A percentile compares a stretch with the other conserved stretches of the same genome.
Evolutionary conservation across 2,797 vertebrate genomes (phyloP).

Genomic region (Astyanax mexicanus): DNA sequence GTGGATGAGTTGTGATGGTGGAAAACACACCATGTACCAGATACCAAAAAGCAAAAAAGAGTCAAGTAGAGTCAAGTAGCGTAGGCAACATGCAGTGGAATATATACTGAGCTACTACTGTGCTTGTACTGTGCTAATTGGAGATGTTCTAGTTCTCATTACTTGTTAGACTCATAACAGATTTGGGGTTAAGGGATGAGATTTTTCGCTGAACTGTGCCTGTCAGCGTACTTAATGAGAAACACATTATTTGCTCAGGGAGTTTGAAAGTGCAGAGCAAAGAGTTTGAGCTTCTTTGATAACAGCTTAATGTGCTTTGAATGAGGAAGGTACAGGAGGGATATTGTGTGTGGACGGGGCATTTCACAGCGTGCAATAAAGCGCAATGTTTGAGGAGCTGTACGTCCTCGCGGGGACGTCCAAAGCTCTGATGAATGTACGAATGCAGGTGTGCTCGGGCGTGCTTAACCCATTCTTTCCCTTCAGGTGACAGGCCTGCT

Average conservation of each 20-base stretch:
- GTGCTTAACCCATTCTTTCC: conserved; percentile 44
- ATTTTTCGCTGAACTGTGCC: not conserved
- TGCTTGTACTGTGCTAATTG: not conserved
- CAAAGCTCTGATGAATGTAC: conserved; percentile 24
- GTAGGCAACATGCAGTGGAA: too few species aligned
- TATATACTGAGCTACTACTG: too few species aligned
- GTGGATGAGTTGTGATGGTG: too few species aligned
- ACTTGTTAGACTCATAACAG: too few species aligned
- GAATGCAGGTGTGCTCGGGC: conserved; percentile 58
- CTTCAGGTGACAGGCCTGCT: conserved; percentile 56
- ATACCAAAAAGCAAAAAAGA: too few species aligned
- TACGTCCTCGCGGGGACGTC: not conserved
- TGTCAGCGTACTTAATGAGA: not conserved
- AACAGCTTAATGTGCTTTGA: conserved; percentile 5
- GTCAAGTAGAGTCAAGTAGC: too few species aligned
- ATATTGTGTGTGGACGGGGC: not conserved
- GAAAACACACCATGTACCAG: too few species aligned
- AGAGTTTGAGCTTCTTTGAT: not conserved
- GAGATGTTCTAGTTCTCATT: not conserved
- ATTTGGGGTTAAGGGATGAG: not conserved
- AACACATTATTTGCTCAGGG: not conserved
- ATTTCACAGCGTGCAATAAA: not conserved
- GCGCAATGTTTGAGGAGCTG: not conserved
- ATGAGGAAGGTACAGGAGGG: not conserved
- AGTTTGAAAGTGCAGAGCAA: conserved; percentile 18